Percentiles rank a stretch among this genome's conserved stretches.
Evolutionary conservation across 2,113 vertebrate genomes (phyloP).

Genomic region (Capreolus pygargus): DNA sequence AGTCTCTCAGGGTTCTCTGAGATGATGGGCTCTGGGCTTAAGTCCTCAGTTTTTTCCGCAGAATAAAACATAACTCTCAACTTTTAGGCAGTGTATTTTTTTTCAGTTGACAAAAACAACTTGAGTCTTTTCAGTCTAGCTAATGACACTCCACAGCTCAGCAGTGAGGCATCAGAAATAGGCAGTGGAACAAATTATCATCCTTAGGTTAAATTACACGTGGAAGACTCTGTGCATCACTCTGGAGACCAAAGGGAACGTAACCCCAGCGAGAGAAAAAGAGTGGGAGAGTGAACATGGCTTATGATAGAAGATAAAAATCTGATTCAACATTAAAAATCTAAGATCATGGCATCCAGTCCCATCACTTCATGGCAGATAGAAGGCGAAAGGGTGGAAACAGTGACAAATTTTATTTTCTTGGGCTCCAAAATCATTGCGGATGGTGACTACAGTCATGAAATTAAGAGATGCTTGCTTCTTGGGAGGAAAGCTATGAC

Average conservation of each 20-base stretch:
- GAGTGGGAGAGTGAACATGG: neutral
- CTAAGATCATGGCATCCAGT: neutral
- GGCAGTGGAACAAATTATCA: neutral
- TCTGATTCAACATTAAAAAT: neutral
- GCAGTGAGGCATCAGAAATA: neutral
- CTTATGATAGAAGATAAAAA: neutral
- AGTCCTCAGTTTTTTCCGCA: neutral
- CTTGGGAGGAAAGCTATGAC: neutral
- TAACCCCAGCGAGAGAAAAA: slow-evolving; percentile 28
- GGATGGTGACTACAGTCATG: neutral
- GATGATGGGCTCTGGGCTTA: neutral
- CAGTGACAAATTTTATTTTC: neutral
- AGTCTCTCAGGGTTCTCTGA: neutral
- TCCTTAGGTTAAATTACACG: slow-evolving; percentile 19
- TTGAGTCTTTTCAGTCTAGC: neutral
- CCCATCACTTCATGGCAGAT: neutral
- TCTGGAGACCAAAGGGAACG: slow-evolving; percentile 40
- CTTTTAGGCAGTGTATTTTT: neutral
- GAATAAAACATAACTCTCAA: neutral
- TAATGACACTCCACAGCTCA: neutral
- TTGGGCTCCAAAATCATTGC: neutral
- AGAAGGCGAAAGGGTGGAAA: neutral
- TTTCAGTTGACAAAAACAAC: neutral
- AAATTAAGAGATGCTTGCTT: neutral
- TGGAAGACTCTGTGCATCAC: neutral